These are phyloP conservation scores for Polyergus mexicanus DNA, from an alignment of 1,140 invertebrate genomes.

Conservation along the genomic window DNA sequence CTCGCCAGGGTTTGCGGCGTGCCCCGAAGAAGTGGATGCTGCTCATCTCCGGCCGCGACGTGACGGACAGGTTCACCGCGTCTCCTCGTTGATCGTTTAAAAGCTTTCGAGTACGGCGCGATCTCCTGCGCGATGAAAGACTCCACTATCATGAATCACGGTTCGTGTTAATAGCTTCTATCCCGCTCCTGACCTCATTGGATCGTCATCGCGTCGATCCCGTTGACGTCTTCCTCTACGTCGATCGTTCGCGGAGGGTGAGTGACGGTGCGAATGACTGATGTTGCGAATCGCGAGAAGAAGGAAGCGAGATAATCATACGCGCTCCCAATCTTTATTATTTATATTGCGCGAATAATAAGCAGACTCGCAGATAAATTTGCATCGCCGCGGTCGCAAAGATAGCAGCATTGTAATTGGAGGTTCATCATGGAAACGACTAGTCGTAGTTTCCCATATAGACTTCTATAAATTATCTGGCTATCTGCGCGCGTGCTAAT, in stretches of 20 bases:
- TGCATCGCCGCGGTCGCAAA: slow-evolving; percentile 15
- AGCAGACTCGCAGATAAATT: slow-evolving; percentile 31
- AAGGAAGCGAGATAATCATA: slow-evolving; percentile 12
- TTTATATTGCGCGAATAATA: slow-evolving; percentile 34
- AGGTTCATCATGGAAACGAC: slow-evolving; percentile 50
- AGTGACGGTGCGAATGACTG: slow-evolving; percentile 12
- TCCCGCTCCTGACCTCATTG: slow-evolving; percentile 62
- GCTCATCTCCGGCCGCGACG: slow-evolving; percentile 69
- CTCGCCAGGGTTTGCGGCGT: slow-evolving; percentile 77
- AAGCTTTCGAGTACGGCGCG: slow-evolving; percentile 75
- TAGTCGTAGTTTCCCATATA: slow-evolving; percentile 45
- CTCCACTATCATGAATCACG: slow-evolving; percentile 55
- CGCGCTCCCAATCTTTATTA: slow-evolving; percentile 4
- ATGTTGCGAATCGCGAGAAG: slow-evolving; percentile 23
- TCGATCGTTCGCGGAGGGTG: background rate
- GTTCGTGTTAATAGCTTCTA: slow-evolving; percentile 72
- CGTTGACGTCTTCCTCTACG: slow-evolving; percentile 37
- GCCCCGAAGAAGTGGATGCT: slow-evolving; percentile 76
- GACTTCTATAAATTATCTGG: slow-evolving; percentile 50
- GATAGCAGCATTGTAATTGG: slow-evolving; percentile 16
- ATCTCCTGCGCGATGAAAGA: slow-evolving; percentile 21
- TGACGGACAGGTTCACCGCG: slow-evolving; percentile 80
- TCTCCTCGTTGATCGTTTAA: slow-evolving; percentile 77
- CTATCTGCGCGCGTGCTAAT: slow-evolving; percentile 53
- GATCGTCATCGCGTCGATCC: slow-evolving; percentile 50